Conservation (phyloP, 2,888 invertebrate species). For the Volucella inanis region DNA sequence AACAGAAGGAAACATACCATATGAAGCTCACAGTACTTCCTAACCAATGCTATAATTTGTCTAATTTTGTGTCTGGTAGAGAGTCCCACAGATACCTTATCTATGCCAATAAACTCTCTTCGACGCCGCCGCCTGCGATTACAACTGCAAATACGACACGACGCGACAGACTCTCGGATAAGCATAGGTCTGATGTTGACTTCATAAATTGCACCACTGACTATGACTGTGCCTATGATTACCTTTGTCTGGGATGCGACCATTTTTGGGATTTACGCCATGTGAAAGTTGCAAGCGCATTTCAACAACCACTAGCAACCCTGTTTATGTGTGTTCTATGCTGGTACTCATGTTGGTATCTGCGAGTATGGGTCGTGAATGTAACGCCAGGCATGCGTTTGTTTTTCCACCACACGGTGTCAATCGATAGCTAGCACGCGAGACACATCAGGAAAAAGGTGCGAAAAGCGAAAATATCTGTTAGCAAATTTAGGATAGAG, state of each 20-base stretch:
- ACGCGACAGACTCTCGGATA: no score
- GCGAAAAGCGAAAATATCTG: conserved; percentile 50
- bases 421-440: conserved; percentile 18
- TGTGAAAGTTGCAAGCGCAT: conserved; percentile 69
- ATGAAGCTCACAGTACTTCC: no score
- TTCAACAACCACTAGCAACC: conserved; percentile 24
- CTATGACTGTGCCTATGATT: conserved; percentile 14
- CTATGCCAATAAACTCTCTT: conserved; percentile 58
- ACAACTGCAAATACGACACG: background rate
- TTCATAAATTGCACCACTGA: conserved; percentile 44
- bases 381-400: conserved; percentile 1
- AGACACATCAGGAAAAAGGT: conserved; percentile 14
- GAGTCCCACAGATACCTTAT: conserved; percentile 32
- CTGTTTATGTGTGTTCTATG: no score
- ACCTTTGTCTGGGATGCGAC: conserved; percentile 44
- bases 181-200: background rate
- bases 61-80: conserved; percentile 56
- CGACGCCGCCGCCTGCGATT: background rate
- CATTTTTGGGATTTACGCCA: conserved; percentile 46
- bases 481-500: conserved; percentile 45
- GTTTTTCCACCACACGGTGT: conserved; percentile 26
- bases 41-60: conserved; percentile 54
- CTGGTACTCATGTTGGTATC: no score
- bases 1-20: background rate
- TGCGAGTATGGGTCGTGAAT: background rate